Conservation (phyloP, 1,140 invertebrate species). For the Coptotermes formosanus region DNA sequence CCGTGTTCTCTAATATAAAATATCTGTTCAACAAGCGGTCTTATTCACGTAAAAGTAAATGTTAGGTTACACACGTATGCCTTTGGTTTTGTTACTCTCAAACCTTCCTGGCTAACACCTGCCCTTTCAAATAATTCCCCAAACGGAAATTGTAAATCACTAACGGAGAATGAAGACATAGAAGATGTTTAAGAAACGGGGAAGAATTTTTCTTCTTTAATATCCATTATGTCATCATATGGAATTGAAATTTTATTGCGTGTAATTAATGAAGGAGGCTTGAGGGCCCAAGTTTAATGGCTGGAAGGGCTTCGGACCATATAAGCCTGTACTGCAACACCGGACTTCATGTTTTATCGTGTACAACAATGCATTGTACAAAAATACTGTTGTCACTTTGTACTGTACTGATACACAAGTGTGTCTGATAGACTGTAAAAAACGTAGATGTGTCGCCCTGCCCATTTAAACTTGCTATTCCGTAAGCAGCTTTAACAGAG, state of each 20-base stretch:
- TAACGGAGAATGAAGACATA: background rate
- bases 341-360: no score
- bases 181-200: background rate
- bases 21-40: background rate
- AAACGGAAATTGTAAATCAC: background rate
- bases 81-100: background rate
- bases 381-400: no score
- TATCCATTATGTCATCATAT: background rate
- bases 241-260: constrained; percentile 17
- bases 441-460: no score
- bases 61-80: background rate
- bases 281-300: no score
- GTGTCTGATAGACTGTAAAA: no score
- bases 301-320: no score
- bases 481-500: no score
- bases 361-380: no score
- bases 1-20: background rate
- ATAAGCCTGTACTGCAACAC: no score
- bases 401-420: no score
- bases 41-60: background rate
- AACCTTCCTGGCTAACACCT: background rate
- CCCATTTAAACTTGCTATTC: no score
- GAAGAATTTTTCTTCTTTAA: background rate
- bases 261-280: background rate
- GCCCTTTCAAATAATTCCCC: background rate